Conservation (phyloP, 2,113 vertebrate species). For the Mustelus asterias region DNA sequence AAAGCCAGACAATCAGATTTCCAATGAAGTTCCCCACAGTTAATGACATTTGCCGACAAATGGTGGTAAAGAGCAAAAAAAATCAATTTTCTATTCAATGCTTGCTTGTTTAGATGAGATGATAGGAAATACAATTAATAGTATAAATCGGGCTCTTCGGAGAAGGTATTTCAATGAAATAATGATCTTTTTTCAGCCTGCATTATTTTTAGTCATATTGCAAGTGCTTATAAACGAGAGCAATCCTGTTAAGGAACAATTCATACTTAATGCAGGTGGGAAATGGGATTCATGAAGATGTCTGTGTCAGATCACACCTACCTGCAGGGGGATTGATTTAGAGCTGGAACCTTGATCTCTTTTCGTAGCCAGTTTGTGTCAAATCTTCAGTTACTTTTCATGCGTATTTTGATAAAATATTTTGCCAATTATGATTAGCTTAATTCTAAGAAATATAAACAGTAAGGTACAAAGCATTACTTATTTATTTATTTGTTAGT, state of each 20-base stretch:
- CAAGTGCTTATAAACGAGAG: background rate
- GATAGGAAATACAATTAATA: background rate
- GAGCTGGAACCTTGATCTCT: background rate
- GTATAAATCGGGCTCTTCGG: background rate
- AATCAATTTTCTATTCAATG: background rate
- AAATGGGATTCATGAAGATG: background rate
- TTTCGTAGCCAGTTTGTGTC: background rate
- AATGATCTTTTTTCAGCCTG: background rate
- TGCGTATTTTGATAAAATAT: background rate
- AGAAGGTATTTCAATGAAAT: background rate
- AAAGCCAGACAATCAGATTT: conserved; percentile 9
- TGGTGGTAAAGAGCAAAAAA: background rate
- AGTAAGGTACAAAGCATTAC: background rate
- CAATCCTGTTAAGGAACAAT: conserved; percentile 12
- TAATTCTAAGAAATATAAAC: background rate
- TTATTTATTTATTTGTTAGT: too few relatives aligned
- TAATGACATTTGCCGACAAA: background rate
- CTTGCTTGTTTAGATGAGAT: background rate
- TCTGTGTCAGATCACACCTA: background rate
- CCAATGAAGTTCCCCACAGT: background rate
- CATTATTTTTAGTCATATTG: background rate
- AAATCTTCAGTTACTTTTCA: background rate
- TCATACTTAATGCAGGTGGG: background rate
- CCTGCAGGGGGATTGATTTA: background rate
- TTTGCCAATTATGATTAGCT: background rate